These are phyloP conservation scores for Drosophila trichaetosa DNA, from an alignment of 2,888 invertebrate genomes.

Conservation along the genomic window DNA sequence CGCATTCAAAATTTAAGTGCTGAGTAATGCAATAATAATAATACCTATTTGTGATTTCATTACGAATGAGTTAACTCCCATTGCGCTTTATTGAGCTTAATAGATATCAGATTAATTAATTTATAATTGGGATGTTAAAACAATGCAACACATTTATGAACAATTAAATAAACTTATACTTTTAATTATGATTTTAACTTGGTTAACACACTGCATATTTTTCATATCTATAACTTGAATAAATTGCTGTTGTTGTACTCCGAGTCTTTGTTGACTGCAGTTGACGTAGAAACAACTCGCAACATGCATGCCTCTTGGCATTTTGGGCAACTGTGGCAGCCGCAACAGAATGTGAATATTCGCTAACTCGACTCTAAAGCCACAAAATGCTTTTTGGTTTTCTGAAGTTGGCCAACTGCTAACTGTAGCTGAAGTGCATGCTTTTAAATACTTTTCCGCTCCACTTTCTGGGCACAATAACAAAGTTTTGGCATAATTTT, in stretches of 20 bases:
- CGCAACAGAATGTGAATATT: constrained; percentile 47
- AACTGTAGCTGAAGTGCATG: constrained; percentile 48
- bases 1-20: background rate
- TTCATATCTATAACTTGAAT: background rate
- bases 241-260: background rate
- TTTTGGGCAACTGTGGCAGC: constrained; percentile 25
- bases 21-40: background rate
- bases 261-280: constrained; percentile 5
- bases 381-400: constrained; percentile 57
- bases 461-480: constrained; percentile 30
- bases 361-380: constrained; percentile 26
- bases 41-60: background rate
- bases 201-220: background rate
- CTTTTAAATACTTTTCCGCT: constrained; percentile 44
- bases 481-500: constrained; percentile 62
- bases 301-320: constrained; percentile 9
- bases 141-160: background rate
- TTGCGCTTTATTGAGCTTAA: background rate
- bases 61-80: background rate
- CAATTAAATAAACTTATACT: background rate
- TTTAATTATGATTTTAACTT: background rate
- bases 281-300: constrained; percentile 3
- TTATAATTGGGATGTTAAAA: background rate
- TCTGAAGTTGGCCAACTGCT: constrained; percentile 32
- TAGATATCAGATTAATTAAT: background rate